Base-by-base conservation (phyloP, 2,797 vertebrate genomes). In the Enteromius mattozi region DNA sequence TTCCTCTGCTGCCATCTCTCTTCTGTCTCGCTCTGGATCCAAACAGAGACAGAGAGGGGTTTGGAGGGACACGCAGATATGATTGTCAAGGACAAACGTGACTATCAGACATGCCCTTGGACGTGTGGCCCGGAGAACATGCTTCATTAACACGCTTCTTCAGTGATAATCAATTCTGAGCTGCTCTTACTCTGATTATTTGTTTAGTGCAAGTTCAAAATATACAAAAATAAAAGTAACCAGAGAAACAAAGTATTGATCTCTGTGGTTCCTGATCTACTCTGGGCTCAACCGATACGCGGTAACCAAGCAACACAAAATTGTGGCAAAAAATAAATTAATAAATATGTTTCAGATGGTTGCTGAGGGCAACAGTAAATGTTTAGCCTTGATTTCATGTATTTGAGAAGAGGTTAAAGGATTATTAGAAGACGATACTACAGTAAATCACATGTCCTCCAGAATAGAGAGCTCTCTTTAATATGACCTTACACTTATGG, bases 41-140 rank as follows among this genome's bases (percentile, higher is more conserved):
- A 90, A 89, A 92, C 92, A 92, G 92, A 93, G 66, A 92, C 92
- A 91, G 88, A 84, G 92, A 88, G 90, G 89, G 88, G 91, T 94
- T 94, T 78, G 91, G 88, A 94, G 91, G 90, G 91, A 94, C 79
- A 84, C 27, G 33, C 30, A 45, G 61, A 83, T n/a, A 54, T 47
- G 30, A 71, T 35, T 42, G 47, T 42, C 51, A 81, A 77, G 45
- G 33, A 69, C 84, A 84, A n/a, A 68, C 16, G 27, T 2, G 14
- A 65, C 61, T 17, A 30, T 30, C 61, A 65, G 61, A 65, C 27
- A 17, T 65, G 61, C 61, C 61, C 61, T 33, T 65, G 61, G 61
- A 30, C 5, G 13, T 16, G 27, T 24, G 4, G 24, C 24, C 59
- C 4, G 13, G 59, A 63, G 59, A 63, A 30, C 61, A 63, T 63